These are phyloP conservation scores for Dione vanillae DNA, from an alignment of 2,888 invertebrate species.

Conservation along the genomic window DNA sequence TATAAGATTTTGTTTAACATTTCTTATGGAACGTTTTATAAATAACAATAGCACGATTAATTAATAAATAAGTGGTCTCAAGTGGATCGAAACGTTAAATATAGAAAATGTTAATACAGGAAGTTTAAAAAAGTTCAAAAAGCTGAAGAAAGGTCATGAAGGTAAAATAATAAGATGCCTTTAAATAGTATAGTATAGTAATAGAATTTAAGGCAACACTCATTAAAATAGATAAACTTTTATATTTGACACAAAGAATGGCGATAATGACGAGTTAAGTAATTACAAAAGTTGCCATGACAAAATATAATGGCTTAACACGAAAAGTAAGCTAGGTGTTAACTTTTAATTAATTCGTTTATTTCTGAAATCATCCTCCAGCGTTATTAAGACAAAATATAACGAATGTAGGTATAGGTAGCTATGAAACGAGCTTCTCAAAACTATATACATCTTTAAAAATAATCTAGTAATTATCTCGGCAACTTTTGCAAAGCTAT, in stretches of 20 bases:
- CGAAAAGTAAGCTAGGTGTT: slow-evolving; percentile 6
- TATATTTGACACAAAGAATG: background rate
- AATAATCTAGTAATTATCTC: background rate
- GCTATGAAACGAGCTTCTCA: background rate
- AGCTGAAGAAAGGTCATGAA: too few species aligned
- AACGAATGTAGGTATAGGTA: background rate
- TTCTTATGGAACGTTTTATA: background rate
- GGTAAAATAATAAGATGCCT: too few species aligned
- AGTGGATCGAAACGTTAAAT: too few species aligned
- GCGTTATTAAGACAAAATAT: background rate
- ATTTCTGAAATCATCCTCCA: slow-evolving; percentile 3
- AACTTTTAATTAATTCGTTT: slow-evolving; percentile 20
- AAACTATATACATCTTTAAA: background rate
- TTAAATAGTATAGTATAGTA: background rate
- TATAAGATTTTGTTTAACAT: slow-evolving; percentile 33
- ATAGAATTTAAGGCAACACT: background rate
- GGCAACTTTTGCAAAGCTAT: slow-evolving; percentile 7
- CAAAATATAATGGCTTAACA: slow-evolving; percentile 3
- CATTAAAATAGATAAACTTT: background rate
- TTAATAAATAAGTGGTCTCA: too few species aligned
- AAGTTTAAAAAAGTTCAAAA: too few species aligned
- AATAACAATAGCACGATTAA: background rate
- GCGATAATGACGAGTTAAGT: slow-evolving; percentile 3
- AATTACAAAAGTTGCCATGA: slow-evolving; percentile 1
- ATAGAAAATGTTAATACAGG: too few species aligned